Conservation (phyloP, 2,888 invertebrate species). For the Brachyptera risi region DNA sequence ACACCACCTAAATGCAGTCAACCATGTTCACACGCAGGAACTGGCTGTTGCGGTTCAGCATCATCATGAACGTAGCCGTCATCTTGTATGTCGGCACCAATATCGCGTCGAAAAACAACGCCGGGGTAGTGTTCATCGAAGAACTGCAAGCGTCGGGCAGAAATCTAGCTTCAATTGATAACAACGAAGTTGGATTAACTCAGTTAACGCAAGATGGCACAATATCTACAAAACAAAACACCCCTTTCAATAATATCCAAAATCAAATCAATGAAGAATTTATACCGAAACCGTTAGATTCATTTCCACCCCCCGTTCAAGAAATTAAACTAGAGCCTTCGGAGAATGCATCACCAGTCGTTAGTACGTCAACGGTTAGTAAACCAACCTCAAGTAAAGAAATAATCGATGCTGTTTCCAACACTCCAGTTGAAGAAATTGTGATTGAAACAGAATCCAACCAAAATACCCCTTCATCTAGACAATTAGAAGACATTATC, state of each 20-base stretch:
- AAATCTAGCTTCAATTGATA: conserved; percentile 45
- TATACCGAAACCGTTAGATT: neutral
- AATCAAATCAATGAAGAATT: conserved; percentile 28
- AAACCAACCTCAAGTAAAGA: conserved; percentile 30
- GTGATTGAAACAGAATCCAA: conserved; percentile 12
- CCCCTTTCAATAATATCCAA: conserved; percentile 14
- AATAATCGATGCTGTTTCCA: conserved; percentile 42
- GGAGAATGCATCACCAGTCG: conserved; percentile 44
- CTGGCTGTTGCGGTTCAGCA: conserved; percentile 69
- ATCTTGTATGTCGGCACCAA: conserved; percentile 70
- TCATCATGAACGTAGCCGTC: conserved; percentile 67
- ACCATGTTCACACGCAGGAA: conserved; percentile 54
- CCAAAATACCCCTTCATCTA: conserved; percentile 22
- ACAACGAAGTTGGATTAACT: conserved; percentile 2
- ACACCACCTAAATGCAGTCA: neutral
- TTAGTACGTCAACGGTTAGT: conserved; percentile 42
- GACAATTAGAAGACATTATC: conserved; percentile 45
- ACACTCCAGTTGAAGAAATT: conserved; percentile 37
- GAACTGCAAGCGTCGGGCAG: conserved; percentile 44
- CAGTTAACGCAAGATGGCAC: conserved; percentile 26
- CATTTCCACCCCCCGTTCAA: conserved; percentile 32
- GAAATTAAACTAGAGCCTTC: conserved; percentile 42
- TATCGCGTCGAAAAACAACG: conserved; percentile 42
- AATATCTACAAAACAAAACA: no score
- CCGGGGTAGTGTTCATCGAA: conserved; percentile 36